Evolutionary conservation across 2,888 invertebrate species (phyloP).

Genomic region (Crepidodera aurea): DNA sequence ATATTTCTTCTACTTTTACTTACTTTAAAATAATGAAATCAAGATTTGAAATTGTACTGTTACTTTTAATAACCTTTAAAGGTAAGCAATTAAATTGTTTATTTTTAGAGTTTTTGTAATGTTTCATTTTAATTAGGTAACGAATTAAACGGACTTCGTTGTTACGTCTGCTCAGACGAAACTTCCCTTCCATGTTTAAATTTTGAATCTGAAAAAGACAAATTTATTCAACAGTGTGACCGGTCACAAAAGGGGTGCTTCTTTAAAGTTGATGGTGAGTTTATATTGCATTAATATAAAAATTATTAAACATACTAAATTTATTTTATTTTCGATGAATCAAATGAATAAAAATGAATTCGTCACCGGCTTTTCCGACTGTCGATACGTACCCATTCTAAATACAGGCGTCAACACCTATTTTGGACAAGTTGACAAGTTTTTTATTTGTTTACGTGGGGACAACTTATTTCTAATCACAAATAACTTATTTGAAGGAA

Average conservation of each 20-base stretch:
- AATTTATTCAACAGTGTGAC: slow-evolving; percentile 32
- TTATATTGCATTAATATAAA: not conserved
- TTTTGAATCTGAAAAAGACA: slow-evolving; percentile 33
- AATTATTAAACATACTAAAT: no score
- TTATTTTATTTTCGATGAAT: not conserved
- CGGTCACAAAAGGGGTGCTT: slow-evolving; percentile 28
- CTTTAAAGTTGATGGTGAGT: slow-evolving; percentile 23
- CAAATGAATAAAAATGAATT: no score
- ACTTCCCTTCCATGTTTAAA: slow-evolving; percentile 25
- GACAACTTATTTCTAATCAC: no score
- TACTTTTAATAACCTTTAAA: slow-evolving; percentile 10
- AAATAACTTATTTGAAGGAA: no score
- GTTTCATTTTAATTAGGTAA: slow-evolving; percentile 14
- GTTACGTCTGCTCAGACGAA: slow-evolving; percentile 35
- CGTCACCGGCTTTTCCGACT: no score
- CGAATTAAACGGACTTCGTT: slow-evolving; percentile 26
- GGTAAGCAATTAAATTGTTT: not conserved
- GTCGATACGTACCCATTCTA: no score
- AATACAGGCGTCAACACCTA: no score
- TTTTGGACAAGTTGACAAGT: no score
- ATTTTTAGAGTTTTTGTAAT: not conserved
- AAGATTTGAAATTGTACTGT: slow-evolving; percentile 5
- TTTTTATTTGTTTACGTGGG: no score
- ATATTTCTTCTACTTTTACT: not conserved
- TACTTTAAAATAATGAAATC: slow-evolving; percentile 1